Conservation (phyloP, 2,888 invertebrate genomes). For the Chrysolina oricalcia region DNA sequence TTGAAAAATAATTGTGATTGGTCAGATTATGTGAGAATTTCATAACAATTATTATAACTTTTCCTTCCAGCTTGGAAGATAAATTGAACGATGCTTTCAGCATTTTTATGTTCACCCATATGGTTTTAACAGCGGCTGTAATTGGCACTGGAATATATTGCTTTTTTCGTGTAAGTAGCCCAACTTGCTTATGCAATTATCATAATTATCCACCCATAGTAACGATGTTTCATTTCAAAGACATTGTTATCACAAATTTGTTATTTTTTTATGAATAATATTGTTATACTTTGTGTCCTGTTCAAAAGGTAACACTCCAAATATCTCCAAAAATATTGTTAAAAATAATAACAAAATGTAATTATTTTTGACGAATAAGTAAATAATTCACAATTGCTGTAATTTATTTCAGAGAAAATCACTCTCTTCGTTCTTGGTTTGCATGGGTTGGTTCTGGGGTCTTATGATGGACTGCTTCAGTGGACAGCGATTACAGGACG, state of each 20-base stretch:
- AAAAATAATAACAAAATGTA: no score
- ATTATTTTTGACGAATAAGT: no score
- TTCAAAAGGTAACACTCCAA: no score
- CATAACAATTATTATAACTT: no score
- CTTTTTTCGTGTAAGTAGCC: constrained; percentile 38
- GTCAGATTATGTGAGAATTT: no score
- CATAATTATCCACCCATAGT: no score
- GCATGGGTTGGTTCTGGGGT: constrained; percentile 44
- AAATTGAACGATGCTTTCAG: constrained; percentile 39
- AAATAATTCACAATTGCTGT: not conserved
- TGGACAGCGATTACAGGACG: constrained; percentile 44
- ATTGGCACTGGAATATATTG: constrained; percentile 42
- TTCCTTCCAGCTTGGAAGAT: constrained; percentile 42
- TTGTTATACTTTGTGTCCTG: no score
- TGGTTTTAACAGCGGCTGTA: constrained; percentile 40
- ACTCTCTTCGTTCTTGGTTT: constrained; percentile 32
- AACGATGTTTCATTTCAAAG: no score
- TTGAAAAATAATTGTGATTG: no score
- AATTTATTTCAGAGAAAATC: constrained; percentile 36
- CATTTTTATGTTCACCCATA: constrained; percentile 40
- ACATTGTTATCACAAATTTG: no score
- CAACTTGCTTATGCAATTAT: not conserved
- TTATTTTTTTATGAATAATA: no score
- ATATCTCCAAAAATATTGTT: no score
- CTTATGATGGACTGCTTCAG: constrained; percentile 40